These are phyloP conservation scores for Zoanthus sansibaricus DNA, from an alignment of 92 coral and sea anemone species.

Conservation along the genomic window DNA sequence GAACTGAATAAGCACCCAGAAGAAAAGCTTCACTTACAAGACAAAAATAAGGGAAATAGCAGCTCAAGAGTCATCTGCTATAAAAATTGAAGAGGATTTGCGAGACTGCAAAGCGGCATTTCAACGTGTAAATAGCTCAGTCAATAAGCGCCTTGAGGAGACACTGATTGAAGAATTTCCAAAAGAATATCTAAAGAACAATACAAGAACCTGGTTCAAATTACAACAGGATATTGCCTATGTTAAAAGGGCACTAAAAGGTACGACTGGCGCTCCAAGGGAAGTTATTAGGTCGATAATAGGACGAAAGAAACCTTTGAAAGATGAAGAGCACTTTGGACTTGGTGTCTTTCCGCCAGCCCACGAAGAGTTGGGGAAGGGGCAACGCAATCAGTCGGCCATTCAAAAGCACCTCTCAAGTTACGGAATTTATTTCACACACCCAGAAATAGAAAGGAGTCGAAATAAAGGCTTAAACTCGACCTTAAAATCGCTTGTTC, in stretches of 20 bases:
- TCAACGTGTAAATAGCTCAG: slow-evolving; percentile 32
- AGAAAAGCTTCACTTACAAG: slow-evolving; percentile 53
- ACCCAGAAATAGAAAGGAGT: neutral
- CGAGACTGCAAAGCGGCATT: slow-evolving; percentile 23
- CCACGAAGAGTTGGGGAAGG: neutral
- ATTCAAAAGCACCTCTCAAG: neutral
- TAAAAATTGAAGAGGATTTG: slow-evolving; percentile 44
- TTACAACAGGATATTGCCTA: neutral
- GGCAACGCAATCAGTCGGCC: neutral
- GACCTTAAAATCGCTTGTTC: neutral
- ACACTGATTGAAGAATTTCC: slow-evolving; percentile 46
- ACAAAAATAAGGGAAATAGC: slow-evolving; percentile 45
- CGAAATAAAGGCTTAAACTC: neutral
- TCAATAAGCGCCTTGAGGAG: slow-evolving; percentile 41
- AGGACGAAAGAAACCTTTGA: neutral
- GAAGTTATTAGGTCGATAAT: neutral
- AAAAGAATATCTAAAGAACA: slow-evolving; percentile 18
- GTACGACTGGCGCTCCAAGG: neutral
- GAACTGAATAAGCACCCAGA: slow-evolving; percentile 58
- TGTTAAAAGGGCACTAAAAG: neutral
- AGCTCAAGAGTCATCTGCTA: slow-evolving; percentile 40
- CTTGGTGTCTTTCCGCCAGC: neutral
- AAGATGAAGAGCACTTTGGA: neutral
- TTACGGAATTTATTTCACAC: neutral
- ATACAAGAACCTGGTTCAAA: neutral